Conservation (phyloP, 2,888 invertebrate genomes). For the Nomada fucata region DNA sequence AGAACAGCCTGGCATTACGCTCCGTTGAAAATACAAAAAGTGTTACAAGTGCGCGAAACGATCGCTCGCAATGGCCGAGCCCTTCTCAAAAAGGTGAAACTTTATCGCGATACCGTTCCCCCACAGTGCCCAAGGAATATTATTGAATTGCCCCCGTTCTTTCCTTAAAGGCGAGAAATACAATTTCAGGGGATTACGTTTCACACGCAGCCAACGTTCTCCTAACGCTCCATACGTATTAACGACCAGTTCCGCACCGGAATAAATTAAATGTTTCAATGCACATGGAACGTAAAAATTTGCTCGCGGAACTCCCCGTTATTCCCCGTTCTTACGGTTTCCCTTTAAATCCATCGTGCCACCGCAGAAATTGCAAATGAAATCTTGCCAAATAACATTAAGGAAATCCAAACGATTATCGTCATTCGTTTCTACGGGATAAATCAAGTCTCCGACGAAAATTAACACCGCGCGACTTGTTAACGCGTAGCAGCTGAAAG, state of each 20-base stretch:
- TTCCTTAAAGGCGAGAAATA: neutral
- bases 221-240: neutral
- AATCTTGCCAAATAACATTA: slow-evolving; percentile 51
- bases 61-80: slow-evolving; percentile 33
- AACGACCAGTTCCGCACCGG: neutral
- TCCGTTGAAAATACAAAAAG: slow-evolving; percentile 2
- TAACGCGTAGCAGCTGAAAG: slow-evolving; percentile 37
- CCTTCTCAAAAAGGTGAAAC: slow-evolving; percentile 32
- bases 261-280: slow-evolving; percentile 1
- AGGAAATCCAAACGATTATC: slow-evolving; percentile 77
- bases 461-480: slow-evolving; percentile 68
- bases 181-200: slow-evolving; percentile 19
- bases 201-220: neutral
- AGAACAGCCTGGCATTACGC: neutral
- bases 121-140: slow-evolving; percentile 15
- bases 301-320: no score
- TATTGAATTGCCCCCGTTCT: slow-evolving; percentile 24
- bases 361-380: no score
- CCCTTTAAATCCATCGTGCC: no score
- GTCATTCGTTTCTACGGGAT: slow-evolving; percentile 76
- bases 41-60: slow-evolving; percentile 8
- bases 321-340: no score
- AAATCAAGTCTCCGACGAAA: slow-evolving; percentile 63
- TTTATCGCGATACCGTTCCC: slow-evolving; percentile 20
- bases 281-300: neutral